phyloP scores from a whole-genome alignment of 1,140 invertebrate species.

The Achatina immaculata region DNA sequence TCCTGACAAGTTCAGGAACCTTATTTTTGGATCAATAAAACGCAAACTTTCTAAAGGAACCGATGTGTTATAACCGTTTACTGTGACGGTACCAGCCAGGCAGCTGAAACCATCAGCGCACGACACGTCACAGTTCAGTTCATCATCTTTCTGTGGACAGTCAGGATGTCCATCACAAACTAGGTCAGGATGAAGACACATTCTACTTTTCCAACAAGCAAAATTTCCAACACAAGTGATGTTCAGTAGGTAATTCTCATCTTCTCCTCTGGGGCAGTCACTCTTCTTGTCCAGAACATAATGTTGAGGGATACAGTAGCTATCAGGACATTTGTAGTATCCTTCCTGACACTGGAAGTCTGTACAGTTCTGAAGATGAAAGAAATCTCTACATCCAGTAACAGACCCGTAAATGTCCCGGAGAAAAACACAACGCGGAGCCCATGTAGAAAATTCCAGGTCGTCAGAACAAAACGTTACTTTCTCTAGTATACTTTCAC shows the following conservation, averaged over 20 bases:
- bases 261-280: constrained; percentile 17
- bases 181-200: constrained; percentile 9
- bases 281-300: neutral
- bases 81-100: neutral
- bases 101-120: constrained; percentile 7
- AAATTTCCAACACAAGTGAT: neutral
- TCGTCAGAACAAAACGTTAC: neutral
- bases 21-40: neutral
- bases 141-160: constrained; percentile 14
- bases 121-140: neutral
- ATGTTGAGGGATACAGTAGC: constrained; percentile 15
- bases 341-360: constrained; percentile 10
- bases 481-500: no score
- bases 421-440: neutral
- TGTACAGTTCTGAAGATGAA: neutral
- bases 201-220: neutral
- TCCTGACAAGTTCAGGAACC: neutral
- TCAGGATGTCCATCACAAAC: constrained; percentile 18
- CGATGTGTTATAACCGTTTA: neutral
- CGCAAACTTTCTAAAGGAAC: neutral
- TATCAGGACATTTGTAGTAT: neutral
- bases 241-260: neutral
- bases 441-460: neutral
- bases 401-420: neutral
- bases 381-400: constrained; percentile 1